Base-by-base conservation (phyloP, 2,113 vertebrate species). In the Callopanchax toddi region DNA sequence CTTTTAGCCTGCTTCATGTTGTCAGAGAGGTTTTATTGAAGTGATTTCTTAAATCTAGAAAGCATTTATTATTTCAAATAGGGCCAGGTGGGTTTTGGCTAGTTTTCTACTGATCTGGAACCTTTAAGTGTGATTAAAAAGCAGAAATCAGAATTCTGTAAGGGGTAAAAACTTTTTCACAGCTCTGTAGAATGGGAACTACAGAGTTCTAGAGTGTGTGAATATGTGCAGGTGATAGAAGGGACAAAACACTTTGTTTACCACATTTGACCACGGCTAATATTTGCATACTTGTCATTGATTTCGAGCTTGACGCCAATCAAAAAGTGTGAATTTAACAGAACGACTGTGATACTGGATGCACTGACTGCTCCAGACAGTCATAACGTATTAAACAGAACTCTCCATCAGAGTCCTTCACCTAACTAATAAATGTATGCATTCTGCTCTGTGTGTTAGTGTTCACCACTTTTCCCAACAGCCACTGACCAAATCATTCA, bases 171-270 rank as follows among this genome's bases (percentile, higher is more conserved):
- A n/a, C n/a, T n/a, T n/a, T n/a, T n/a, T n/a, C n/a, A n/a, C 52
- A 44, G 37, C 45, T 37, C 17, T 44, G 55, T 51, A 37, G 25
- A 9, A 1, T 26, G 25, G 22, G 12, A 48, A 40, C 49, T 22
- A 26, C 6, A 57, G 20, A 44, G 40, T 37, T 29, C 60, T 29
- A 46, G 42, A 13, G 54, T 36, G 15, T 4, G 21, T 21, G 29
- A 20, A 60, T 16, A 5, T 25, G 46, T 15, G 37, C 4, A 18
- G 43, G 52, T 55, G 51, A 51, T 12, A 46, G 54, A 60, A 40
- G 45, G 56, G 55, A 43, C 42, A 32, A 49, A 50, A 39, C n/a
- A 20, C 51, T n/a, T 22, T 26, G 44, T 34, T 50, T 22, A 32
- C 26, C 45, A 43, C 18, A 17, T 12, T 22, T 39, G 21, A 42